Evolutionary conservation across 2,797 vertebrate genomes (phyloP).

Genomic region (Acanthurus lineatus): DNA sequence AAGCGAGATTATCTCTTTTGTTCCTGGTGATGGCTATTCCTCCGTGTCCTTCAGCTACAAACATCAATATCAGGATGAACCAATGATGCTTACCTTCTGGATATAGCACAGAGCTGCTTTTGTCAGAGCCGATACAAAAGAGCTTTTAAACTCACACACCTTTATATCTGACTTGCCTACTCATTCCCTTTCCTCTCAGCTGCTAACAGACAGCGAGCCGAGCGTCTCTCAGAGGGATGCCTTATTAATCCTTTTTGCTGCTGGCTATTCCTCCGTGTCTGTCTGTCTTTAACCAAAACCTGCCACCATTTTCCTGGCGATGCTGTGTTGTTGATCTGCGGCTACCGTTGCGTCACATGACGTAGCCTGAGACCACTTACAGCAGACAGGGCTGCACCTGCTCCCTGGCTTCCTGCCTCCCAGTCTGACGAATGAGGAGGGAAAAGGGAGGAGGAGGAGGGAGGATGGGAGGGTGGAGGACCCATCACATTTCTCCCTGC

Average conservation of each 20-base stretch:
- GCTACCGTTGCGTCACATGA: slow-evolving; percentile 80
- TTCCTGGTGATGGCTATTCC: slow-evolving; percentile 15
- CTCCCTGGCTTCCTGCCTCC: slow-evolving; percentile 62
- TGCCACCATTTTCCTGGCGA: slow-evolving; percentile 85
- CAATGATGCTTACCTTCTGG: slow-evolving; percentile 80
- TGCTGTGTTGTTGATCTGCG: slow-evolving; percentile 85
- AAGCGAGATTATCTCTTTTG: slow-evolving; percentile 46
- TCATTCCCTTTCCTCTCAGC: slow-evolving; percentile 52
- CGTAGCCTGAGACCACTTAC: slow-evolving; percentile 70
- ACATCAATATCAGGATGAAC: slow-evolving; percentile 46
- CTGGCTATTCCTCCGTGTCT: slow-evolving; percentile 45
- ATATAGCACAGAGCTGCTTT: slow-evolving; percentile 58
- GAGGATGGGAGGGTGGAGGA: slow-evolving; percentile 17
- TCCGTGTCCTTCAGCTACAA: slow-evolving; percentile 29
- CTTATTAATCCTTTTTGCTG: slow-evolving; percentile 56
- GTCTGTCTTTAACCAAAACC: slow-evolving; percentile 62
- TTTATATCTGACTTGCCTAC: slow-evolving; percentile 38
- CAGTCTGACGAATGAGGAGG: slow-evolving; percentile 44
- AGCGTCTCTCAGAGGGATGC: slow-evolving; percentile 56
- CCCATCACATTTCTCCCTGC: slow-evolving; percentile 32
- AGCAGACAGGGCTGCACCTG: slow-evolving; percentile 83
- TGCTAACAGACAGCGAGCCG: slow-evolving; percentile 22
- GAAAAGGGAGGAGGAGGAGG: slow-evolving; percentile 12
- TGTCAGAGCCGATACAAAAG: slow-evolving; percentile 55
- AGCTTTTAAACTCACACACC: slow-evolving; percentile 48